Evolutionary conservation across 2,888 invertebrate species (phyloP), one percentile per base, ranked within the genome.

Genomic region (Emesis furor): DNA sequence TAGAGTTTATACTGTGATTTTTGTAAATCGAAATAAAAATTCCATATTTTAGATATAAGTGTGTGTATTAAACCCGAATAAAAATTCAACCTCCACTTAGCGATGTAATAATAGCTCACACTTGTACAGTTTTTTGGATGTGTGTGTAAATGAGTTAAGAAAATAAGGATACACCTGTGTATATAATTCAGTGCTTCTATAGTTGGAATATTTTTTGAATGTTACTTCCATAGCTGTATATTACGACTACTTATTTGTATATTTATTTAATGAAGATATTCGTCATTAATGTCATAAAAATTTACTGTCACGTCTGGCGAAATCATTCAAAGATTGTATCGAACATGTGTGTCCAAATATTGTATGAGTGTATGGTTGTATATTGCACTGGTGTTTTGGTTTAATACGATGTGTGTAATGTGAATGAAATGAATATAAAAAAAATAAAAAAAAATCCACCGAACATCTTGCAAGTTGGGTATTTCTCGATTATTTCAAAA

Each of bases 1-100:
- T 91, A 91, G 90, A 87, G 91, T 91, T 87, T 24, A 85, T 91
- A 92, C 92, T 93, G 93, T 93, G 92, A 93, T 85, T 86, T 82
- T 84, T 86, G 90, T 91, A 91, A 88, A 89, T 88, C 88, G 89
- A 90, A 89, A 89, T 84, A 89, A 90, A 83, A 79, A 89, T 91
- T 92, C 92, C 92, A 92, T 91, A 89, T 89, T 91, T 89, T 83
- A 81, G 88, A 89, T 86, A 65, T 81, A 76, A 76, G 76, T 74
- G 78, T 73, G 73, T 82, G 77, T 82, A 81, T 77, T 82, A 71
- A 81, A 83, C 74, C 74, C 79, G 42, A n/a, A 69, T 37, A 17
- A 69, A 69, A 17, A 69, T 39, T 24, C 39, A 14, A 37, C n/a
- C n/a, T 42, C 17, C 32, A 69, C 69, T 32, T n/a, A 37, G 39